Evolutionary conservation across 2,113 vertebrate genomes (phyloP).

Genomic region (Chiloscyllium plagiosum): DNA sequence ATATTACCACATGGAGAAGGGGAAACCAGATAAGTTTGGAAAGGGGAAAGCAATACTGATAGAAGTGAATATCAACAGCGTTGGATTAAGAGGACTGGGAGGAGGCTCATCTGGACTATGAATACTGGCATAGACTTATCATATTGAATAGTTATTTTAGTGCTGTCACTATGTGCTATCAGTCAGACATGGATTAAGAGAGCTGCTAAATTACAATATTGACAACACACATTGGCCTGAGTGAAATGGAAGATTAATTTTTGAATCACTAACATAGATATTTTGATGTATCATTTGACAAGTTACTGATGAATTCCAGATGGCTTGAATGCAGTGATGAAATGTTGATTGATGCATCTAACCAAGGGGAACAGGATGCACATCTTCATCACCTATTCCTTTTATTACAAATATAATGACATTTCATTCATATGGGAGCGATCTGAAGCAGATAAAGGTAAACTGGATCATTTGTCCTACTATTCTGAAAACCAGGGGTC

Average conservation of each 20-base stretch:
- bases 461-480: no score
- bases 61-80: neutral
- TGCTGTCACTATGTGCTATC: neutral
- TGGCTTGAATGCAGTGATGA: no score
- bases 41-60: neutral
- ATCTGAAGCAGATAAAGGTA: no score
- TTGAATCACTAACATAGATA: neutral
- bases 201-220: neutral
- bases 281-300: neutral
- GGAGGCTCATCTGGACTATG: neutral
- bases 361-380: no score
- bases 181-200: neutral
- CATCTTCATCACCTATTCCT: no score
- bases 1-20: neutral
- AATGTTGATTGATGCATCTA: no score
- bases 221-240: neutral
- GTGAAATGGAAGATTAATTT: neutral
- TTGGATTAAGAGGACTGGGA: neutral
- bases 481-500: no score
- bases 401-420: no score
- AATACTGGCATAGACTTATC: neutral
- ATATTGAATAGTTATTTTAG: neutral
- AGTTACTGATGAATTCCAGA: neutral
- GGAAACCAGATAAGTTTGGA: neutral
- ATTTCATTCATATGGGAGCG: no score